A percentile compares a stretch with the other conserved stretches of the same genome.
These are phyloP conservation scores for Chirona hameri DNA, from an alignment of 2,888 invertebrate genomes.

Conservation along the genomic window DNA sequence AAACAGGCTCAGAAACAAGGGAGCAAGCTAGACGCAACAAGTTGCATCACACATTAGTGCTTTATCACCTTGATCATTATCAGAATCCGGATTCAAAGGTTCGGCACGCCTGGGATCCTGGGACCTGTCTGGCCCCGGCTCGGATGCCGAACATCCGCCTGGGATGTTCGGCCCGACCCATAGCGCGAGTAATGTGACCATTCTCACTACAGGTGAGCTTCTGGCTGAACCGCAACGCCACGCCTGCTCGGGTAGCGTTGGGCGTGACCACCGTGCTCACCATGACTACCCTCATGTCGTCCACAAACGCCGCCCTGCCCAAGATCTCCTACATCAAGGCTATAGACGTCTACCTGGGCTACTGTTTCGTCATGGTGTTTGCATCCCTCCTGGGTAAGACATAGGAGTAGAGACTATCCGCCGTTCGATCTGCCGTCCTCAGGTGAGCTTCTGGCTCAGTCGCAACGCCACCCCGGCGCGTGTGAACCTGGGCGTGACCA, in stretches of 20 bases:
- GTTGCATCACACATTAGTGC: no score
- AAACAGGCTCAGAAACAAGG: no score
- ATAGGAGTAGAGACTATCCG: no score
- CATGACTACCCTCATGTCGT: constrained; percentile 96
- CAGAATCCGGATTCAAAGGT: no score
- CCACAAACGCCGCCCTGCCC: constrained; percentile 92
- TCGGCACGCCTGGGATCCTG: no score
- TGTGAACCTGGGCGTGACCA: constrained; percentile 89
- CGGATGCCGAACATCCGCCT: no score
- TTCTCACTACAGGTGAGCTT: constrained; percentile 57
- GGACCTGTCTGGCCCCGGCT: no score
- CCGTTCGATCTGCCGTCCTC: not conserved
- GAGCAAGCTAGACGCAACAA: no score
- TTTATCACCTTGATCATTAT: no score
- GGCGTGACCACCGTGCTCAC: constrained; percentile 95
- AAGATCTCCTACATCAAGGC: constrained; percentile 98
- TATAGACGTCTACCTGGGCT: constrained; percentile 94
- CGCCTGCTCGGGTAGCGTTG: constrained; percentile 87
- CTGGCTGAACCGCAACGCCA: constrained; percentile 93
- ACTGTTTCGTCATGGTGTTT: constrained; percentile 99
- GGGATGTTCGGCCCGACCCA: no score
- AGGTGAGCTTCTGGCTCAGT: constrained; percentile 83
- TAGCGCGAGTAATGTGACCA: no score
- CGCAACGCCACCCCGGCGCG: constrained; percentile 91
- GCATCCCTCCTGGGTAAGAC: constrained; percentile 85